Conservation (phyloP, 1,140 invertebrate species). For the Venustaconcha ellipsiformis region DNA sequence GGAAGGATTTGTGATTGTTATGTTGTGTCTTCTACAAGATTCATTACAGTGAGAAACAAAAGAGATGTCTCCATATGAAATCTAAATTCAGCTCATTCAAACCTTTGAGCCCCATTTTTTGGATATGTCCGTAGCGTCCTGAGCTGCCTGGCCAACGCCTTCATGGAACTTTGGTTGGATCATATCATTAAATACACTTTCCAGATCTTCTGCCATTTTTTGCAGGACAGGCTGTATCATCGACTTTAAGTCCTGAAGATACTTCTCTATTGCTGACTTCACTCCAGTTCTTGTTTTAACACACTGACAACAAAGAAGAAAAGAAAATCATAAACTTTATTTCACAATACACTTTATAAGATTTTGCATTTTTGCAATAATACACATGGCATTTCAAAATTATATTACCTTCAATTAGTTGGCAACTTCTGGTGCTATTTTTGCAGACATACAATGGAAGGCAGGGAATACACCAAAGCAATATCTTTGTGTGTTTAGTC, state of each 20-base stretch:
- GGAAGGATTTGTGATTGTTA: not conserved
- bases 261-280: constrained; percentile 11
- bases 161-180: constrained; percentile 20
- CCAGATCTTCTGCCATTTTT: constrained; percentile 15
- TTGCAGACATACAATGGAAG: no score
- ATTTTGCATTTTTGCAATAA: no score
- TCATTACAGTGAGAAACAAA: not conserved
- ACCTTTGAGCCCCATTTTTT: constrained; percentile 30
- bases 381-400: no score
- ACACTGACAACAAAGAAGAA: not conserved
- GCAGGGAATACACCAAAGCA: no score
- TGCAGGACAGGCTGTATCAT: constrained; percentile 9
- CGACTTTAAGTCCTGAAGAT: constrained; percentile 10
- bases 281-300: not conserved
- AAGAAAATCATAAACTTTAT: not conserved
- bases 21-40: not conserved
- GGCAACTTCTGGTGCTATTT: no score
- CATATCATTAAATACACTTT: constrained; percentile 25
- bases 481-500: no score
- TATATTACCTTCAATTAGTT: no score
- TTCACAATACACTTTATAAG: not conserved
- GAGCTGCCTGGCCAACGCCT: constrained; percentile 13
- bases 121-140: constrained; percentile 10
- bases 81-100: not conserved
- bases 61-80: not conserved